Base-by-base conservation (phyloP, 2,797 vertebrate species). In the Sebastes taczanowskii region DNA sequence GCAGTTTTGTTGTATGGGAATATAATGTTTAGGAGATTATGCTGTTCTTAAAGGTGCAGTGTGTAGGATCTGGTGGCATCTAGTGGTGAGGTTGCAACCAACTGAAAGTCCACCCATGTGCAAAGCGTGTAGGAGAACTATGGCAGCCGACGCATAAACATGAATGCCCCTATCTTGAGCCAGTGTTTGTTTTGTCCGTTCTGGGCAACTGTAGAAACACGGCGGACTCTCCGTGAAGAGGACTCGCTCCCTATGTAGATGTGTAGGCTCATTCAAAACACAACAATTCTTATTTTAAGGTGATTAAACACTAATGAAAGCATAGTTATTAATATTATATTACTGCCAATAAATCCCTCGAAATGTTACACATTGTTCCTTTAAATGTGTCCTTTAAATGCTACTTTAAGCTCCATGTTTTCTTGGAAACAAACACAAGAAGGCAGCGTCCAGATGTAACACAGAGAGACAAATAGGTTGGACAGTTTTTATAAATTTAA, bases 401-500 rank as follows among this genome's bases (percentile, higher is more conserved):
- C 1, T 23, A 13, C 66, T 56, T 1, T 23, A 30, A 38, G 22
- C 11, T 55, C 2, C 11, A 55, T 16, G 1, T 63, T 81, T 66
- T 16, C 11, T 63, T 30, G 10, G 32, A 13, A 56, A 62, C 63
- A 46, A 20, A 32, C 55, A 69, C 22, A 61, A 23, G 3, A 60
- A 34, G 7, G 30, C 27, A 59, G 6, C 25, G 20, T 29, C n/a
- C 18, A 58, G 29, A 77, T 23, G 10, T 9, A 53, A 46, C 14
- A 38, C 49, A 72, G 32, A 55, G 13, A 42, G 53, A 42, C 56
- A 75, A 52, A 23, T 62, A 71, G 63, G 35, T 82, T 78, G 83
- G 74, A 86, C 84, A 91, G 88, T 95, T 95, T 95, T 96, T 95
- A 95, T 93, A 94, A 96, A 96, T 96, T 96, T 96, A 96, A 95